Percentiles rank a stretch among this genome's conserved stretches.
phyloP scores from a whole-genome alignment of 2,113 vertebrate species.

The Nematolebias whitei region DNA sequence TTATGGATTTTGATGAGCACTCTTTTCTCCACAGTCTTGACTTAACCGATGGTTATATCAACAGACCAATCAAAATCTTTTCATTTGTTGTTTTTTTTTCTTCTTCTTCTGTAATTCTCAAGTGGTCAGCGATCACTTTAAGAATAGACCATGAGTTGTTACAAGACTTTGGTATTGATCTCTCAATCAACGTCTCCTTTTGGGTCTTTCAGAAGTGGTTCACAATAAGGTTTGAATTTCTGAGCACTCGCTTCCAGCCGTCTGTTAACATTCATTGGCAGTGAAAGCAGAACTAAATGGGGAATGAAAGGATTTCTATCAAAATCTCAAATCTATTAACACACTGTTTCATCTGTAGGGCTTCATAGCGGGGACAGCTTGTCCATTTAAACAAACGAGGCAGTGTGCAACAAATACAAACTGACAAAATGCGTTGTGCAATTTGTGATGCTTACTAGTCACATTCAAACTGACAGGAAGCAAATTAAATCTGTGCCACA shows the following conservation, averaged over 20 bases:
- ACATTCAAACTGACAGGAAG: background rate
- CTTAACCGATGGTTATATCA: conserved; percentile 13
- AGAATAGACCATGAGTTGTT: conserved; percentile 12
- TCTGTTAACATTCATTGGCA: conserved; percentile 11
- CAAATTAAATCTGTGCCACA: background rate
- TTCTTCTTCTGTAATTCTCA: conserved; percentile 9
- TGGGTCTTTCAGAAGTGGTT: conserved; percentile 28
- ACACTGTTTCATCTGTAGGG: background rate
- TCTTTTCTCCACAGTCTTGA: background rate
- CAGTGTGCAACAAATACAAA: background rate
- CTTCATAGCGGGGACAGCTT: background rate
- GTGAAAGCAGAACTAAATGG: background rate
- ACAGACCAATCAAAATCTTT: conserved; percentile 32
- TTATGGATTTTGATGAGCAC: conserved; percentile 18
- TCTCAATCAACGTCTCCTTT: conserved; percentile 24
- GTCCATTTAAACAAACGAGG: background rate
- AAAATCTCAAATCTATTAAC: background rate
- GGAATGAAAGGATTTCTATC: conserved; percentile 6
- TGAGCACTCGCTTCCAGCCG: background rate
- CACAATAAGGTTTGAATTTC: conserved; percentile 19
- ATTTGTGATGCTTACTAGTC: background rate
- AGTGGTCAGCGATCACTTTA: conserved; percentile 23
- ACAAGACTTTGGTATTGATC: conserved; percentile 38
- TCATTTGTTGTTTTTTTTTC: background rate
- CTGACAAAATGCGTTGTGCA: background rate